Evolutionary conservation across 2,113 vertebrate species (phyloP), one percentile per base, ranked within the genome.

Genomic region (Python bivittatus): DNA sequence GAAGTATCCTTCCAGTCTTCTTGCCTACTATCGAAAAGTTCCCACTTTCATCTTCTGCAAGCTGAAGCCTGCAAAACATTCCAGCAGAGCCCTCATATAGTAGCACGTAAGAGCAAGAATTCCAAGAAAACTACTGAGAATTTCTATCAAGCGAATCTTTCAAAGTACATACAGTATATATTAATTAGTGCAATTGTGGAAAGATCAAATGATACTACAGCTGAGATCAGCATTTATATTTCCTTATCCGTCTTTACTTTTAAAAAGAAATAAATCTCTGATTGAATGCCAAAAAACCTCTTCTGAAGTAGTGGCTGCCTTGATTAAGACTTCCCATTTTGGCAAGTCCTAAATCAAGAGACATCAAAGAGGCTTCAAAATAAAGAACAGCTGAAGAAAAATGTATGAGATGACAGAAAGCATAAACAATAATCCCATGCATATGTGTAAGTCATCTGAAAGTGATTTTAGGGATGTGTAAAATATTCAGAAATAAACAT

Each of bases 341-440:
- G 96, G 96, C 97, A 97, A 96, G 94, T 95, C 94, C 96, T 97
- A 96, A 97, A 95, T 96, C 97, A 96, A 94, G 95, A 93, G 79
- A 96, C 94, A 96, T 97, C 96, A 97, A 97, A 97, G 96, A 94
- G 12, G 54, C 88, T 95, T 96, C 94, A 95, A 95, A 96, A 96
- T 96, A 95, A 96, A 95, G 96, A 96, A 94, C 96, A 96, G 96
- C 91, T 97, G 95, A 97, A 96, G 95, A 88, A 95, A 96, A 97
- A 96, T 95, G 58, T 93, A 96, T 94, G 95, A 96, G 94, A 96
- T 90, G 94, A 96, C 94, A 96, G 93, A 94, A 94, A 48, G 93
- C 95, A 96, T 95, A 97, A 96, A 96, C 95, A 97, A 96, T 95
- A 96, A 96, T 96, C 94, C 56, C 94, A 89, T 95, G 94, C 96